Evolutionary conservation across 1,140 invertebrate species (phyloP).

Genomic region (Drosophila tropicalis): DNA sequence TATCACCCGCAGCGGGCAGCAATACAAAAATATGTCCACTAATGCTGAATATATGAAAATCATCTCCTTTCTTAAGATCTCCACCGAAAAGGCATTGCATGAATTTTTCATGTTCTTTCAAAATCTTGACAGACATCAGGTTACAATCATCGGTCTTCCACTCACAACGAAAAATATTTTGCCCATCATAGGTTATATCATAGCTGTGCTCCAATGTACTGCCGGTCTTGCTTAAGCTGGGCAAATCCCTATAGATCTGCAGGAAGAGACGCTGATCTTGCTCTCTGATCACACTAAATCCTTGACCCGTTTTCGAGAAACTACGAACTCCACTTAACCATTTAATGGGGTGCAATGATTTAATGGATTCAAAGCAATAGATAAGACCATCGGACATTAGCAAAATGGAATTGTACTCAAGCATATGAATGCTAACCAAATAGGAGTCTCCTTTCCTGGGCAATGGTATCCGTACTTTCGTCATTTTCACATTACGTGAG

Average conservation of each 20-base stretch:
- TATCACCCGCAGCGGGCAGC: conserved; percentile 1
- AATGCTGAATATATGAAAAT: conserved; percentile 64
- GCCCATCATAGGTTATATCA: conserved; percentile 70
- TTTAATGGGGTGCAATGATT: conserved; percentile 54
- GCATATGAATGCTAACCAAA: conserved; percentile 53
- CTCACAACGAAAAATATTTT: conserved; percentile 66
- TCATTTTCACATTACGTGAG: conserved; percentile 53
- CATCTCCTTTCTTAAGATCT: conserved; percentile 1
- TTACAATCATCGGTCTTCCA: conserved; percentile 64
- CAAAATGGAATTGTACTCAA: conserved; percentile 70
- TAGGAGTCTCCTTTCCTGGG: conserved; percentile 31
- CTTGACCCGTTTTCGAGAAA: conserved; percentile 40
- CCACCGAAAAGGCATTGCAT: conserved; percentile 51
- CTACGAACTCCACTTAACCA: conserved; percentile 67
- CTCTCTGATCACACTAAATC: conserved; percentile 64
- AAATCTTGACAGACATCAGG: conserved; percentile 42
- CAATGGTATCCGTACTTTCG: conserved; percentile 59
- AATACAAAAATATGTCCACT: conserved; percentile 59
- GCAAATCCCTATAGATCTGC: conserved; percentile 63
- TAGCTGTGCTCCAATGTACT: conserved; percentile 54
- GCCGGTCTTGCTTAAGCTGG: conserved; percentile 48
- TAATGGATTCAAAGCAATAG: conserved; percentile 72
- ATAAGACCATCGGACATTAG: conserved; percentile 67
- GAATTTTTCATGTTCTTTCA: conserved; percentile 50
- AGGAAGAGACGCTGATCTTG: conserved; percentile 44